These are phyloP conservation scores for Diplogasteroides magnus DNA, from an alignment of 1,140 invertebrate genomes.

Conservation along the genomic window DNA sequence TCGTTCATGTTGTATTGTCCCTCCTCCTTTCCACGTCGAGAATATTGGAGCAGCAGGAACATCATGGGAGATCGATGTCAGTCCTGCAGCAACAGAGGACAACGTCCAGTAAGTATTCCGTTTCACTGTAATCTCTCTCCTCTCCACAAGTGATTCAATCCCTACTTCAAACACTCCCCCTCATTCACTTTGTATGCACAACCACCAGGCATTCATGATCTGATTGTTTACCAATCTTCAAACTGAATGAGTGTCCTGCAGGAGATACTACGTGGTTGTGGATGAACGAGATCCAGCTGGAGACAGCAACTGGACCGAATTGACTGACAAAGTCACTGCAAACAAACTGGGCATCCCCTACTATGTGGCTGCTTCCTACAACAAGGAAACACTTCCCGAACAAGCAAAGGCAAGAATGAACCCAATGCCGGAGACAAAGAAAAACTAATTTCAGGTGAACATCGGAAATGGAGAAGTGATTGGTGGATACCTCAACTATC, in stretches of 20 bases:
- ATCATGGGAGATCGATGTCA: slow-evolving; percentile 48
- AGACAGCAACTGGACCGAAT: slow-evolving; percentile 53
- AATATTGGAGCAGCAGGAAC: slow-evolving; percentile 48
- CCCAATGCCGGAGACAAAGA: background rate
- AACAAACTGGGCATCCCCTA: slow-evolving; percentile 48
- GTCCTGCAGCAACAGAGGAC: slow-evolving; percentile 48
- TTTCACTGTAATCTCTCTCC: no score
- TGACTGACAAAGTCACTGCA: slow-evolving; percentile 55
- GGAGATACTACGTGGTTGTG: slow-evolving; percentile 53
- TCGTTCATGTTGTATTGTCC: slow-evolving; percentile 48
- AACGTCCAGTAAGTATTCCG: slow-evolving; percentile 49
- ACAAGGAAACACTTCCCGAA: slow-evolving; percentile 40
- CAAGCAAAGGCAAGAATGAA: slow-evolving; percentile 31
- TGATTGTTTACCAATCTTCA: no score
- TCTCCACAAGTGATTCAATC: no score
- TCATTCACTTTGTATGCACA: no score
- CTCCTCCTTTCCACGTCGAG: slow-evolving; percentile 51
- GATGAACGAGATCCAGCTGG: slow-evolving; percentile 53
- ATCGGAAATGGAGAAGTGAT: slow-evolving; percentile 52
- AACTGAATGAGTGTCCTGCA: no score
- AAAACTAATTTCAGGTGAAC: slow-evolving; percentile 11
- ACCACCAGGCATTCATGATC: no score
- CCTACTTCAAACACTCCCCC: no score
- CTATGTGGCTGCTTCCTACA: slow-evolving; percentile 52
- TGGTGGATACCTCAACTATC: slow-evolving; percentile 54